Conservation (phyloP, 2,888 invertebrate species). For the Tetrapedia diversipes region DNA sequence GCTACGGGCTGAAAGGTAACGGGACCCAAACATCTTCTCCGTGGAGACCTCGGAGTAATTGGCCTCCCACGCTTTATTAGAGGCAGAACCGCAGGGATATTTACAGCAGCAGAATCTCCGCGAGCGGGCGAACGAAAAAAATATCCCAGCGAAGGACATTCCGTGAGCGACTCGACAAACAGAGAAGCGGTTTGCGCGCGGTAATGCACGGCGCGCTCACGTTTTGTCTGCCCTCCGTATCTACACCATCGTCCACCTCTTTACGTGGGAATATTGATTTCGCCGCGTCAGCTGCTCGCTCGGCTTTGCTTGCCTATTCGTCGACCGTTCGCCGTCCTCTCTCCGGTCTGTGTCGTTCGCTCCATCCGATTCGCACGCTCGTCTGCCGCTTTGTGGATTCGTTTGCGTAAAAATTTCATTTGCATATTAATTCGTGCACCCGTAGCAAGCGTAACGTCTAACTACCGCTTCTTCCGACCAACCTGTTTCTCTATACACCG, state of each 20-base stretch:
- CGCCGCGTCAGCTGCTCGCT: constrained; percentile 74
- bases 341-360: not conserved
- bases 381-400: not conserved
- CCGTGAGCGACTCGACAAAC: not conserved
- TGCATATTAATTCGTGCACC: no score
- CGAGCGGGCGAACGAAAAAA: not conserved
- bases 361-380: not conserved
- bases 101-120: not conserved
- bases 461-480: not conserved
- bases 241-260: constrained; percentile 56
- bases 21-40: no score
- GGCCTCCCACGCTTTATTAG: no score
- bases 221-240: constrained; percentile 46
- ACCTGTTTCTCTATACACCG: constrained; percentile 4
- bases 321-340: not conserved
- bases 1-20: not conserved
- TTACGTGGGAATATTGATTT: constrained; percentile 76
- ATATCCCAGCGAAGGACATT: not conserved
- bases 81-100: not conserved
- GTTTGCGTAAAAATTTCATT: no score
- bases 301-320: constrained; percentile 27
- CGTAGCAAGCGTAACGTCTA: not conserved
- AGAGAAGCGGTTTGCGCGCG: no score
- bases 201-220: constrained; percentile 16
- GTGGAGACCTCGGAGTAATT: no score